phyloP scores from a whole-genome alignment of 2,113 vertebrate genomes.

The Albula goreensis region DNA sequence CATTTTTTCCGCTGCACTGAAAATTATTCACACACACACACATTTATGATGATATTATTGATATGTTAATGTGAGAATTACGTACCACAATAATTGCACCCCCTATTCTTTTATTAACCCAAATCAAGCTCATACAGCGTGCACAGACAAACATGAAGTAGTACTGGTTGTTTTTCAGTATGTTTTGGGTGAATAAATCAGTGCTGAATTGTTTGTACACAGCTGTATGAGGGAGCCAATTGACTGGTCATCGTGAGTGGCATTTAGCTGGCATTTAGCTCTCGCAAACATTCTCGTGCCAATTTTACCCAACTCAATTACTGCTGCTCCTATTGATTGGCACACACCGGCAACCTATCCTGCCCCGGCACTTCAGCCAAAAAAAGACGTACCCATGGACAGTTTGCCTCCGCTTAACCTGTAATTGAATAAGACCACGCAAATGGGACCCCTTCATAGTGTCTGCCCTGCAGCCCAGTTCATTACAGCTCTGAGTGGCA shows the following conservation, averaged over 20 bases:
- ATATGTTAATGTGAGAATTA: no score
- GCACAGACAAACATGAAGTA: no score
- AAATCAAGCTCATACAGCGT: no score
- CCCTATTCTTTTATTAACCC: no score
- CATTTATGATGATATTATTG: no score
- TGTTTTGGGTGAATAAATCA: neutral
- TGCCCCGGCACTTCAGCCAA: neutral
- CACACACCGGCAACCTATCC: no score
- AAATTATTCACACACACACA: no score
- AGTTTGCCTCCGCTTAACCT: neutral
- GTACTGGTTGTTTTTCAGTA: no score
- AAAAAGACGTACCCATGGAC: neutral
- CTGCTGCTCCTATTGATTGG: neutral
- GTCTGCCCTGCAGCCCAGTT: no score
- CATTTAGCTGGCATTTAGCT: neutral
- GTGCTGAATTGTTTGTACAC: neutral
- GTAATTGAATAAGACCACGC: neutral
- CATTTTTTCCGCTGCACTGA: no score
- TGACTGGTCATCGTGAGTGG: no score
- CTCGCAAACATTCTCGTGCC: neutral
- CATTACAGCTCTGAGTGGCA: neutral
- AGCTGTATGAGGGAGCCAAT: neutral
- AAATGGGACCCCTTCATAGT: neutral
- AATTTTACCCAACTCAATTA: neutral
- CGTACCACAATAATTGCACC: no score